Evolutionary conservation across 64 coral and sea anemone species (phyloP).

Genomic region (Actinia equina): DNA sequence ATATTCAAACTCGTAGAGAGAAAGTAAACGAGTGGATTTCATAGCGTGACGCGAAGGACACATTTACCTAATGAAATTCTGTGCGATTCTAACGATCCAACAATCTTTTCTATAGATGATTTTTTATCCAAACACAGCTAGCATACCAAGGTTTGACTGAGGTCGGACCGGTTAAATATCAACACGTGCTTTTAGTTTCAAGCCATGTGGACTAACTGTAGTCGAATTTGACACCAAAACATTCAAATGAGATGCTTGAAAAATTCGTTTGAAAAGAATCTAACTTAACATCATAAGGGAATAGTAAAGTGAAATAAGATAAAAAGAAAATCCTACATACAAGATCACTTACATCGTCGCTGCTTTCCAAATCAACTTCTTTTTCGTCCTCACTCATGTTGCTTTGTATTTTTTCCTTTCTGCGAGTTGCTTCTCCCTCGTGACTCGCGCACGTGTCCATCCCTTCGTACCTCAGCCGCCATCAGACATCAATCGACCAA

Average conservation of each 20-base stretch:
- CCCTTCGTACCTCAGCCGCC: conserved; percentile 1
- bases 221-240: conserved; percentile 99
- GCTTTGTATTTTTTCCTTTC: conserved; percentile 39
- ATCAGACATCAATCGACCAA: conserved; percentile 31
- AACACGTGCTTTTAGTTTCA: conserved; percentile 87
- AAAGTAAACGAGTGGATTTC: conserved; percentile 27
- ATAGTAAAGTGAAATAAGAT: background rate
- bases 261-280: background rate
- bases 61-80: conserved; percentile 12
- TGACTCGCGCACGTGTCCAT: conserved; percentile 94
- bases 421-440: conserved; percentile 73
- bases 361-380: conserved; percentile 94
- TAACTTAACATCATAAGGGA: background rate
- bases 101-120: conserved; percentile 20
- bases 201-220: conserved; percentile 86
- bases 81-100: conserved; percentile 19
- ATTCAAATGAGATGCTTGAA: conserved; percentile 37
- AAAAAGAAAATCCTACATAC: background rate
- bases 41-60: conserved; percentile 60
- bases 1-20: conserved; percentile 51
- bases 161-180: conserved; percentile 24
- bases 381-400: conserved; percentile 96
- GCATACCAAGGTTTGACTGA: background rate
- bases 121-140: background rate
- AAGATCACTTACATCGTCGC: conserved; percentile 91